Evolutionary conservation across 1,140 invertebrate genomes (phyloP).

Genomic region (Caerostris darwini): DNA sequence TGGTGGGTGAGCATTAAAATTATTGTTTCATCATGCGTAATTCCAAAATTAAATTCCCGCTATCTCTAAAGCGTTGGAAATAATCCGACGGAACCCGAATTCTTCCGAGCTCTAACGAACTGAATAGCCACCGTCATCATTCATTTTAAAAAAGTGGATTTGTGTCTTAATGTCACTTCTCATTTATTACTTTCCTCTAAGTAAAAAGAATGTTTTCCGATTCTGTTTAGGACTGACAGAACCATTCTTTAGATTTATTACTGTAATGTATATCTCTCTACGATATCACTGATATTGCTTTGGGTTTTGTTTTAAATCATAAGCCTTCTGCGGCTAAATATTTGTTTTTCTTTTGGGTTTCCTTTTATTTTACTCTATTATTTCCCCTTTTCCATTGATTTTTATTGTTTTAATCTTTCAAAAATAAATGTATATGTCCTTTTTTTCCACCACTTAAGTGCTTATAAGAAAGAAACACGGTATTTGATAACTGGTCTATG

Average conservation of each 20-base stretch:
- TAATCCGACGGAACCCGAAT: slow-evolving; percentile 11
- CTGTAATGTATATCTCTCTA: slow-evolving; percentile 68
- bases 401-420: neutral
- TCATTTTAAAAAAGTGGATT: slow-evolving; percentile 75
- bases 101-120: slow-evolving; percentile 56
- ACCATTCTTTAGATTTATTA: slow-evolving; percentile 71
- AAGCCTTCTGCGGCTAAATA: slow-evolving; percentile 27
- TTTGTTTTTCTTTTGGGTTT: neutral
- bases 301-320: slow-evolving; percentile 69
- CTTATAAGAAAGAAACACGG: neutral
- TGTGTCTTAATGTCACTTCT: slow-evolving; percentile 75
- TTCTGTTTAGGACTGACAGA: slow-evolving; percentile 58
- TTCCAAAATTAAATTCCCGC: slow-evolving; percentile 35
- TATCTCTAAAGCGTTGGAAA: neutral
- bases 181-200: slow-evolving; percentile 67
- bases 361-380: too few relatives aligned
- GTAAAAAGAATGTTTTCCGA: slow-evolving; percentile 73
- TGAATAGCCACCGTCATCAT: slow-evolving; percentile 45
- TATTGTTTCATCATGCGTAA: slow-evolving; percentile 32
- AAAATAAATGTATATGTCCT: slow-evolving; percentile 8
- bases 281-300: slow-evolving; percentile 69
- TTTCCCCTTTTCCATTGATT: neutral
- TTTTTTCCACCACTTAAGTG: neutral
- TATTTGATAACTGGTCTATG: neutral
- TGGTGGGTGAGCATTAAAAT: neutral